Evolutionary conservation across 2,797 vertebrate genomes (phyloP), one percentile per base, ranked within the genome.

Genomic region (Sebastes matsubarae): DNA sequence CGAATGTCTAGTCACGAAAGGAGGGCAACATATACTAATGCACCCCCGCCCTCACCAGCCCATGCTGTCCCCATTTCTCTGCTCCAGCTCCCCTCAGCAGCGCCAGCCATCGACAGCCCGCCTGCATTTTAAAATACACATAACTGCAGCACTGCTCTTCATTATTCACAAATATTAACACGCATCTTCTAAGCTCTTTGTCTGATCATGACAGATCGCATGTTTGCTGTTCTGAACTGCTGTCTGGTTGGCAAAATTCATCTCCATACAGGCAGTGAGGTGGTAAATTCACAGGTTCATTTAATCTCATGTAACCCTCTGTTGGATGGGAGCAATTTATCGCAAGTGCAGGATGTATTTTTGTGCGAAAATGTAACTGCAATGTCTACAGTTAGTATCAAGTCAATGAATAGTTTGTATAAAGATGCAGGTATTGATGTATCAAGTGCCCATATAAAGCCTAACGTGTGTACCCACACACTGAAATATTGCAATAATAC

Each of bases 1-100:
- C 77, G 4, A 87, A 68, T 69, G 77, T 90, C 80, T 89, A 74
- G 85, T 88, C 87, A 93, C 38, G 67, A 77, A 91, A 90, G 72
- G 70, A 90, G 88, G 84, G 69, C 81, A 79, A 82, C 83, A 76
- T 81, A 83, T 63, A 80, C 70, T 78, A 63, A 77, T 74, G 69
- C 81, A 81, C 63, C 87, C 81, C 75, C 73, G 6, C 64, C 80
- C 71, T 68, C 29, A 4, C 16, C 61, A 75, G 80, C 83, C 80
- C 84, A 73, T 46, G 20, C 67, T 89, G 90, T 83, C 87, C 88
- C 82, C 67, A 68, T 89, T 88, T 87, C 72, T 29, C 63, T 75
- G 42, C 65, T 79, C 22, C 65, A 80, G 46, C 80, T 74, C 64
- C 54, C 70, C 73, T 72, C 78, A 71, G 46, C 46, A 57, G 36